A percentile compares a stretch with the other conserved stretches of the same genome.
These are phyloP conservation scores for Xyliphius kryptos DNA, from an alignment of 2,113 vertebrate genomes.

Conservation along the genomic window DNA sequence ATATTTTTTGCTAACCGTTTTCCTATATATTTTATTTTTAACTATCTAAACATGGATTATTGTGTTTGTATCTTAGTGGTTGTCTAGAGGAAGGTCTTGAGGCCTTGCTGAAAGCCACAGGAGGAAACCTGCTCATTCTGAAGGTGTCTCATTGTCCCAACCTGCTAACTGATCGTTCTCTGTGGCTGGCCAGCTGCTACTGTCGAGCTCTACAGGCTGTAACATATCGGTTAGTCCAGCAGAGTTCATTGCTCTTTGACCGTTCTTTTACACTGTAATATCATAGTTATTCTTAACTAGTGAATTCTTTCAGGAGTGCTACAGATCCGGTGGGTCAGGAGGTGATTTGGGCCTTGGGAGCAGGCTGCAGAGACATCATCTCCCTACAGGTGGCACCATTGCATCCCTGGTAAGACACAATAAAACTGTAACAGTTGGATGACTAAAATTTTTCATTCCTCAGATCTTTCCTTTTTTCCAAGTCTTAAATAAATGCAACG, in stretches of 20 bases:
- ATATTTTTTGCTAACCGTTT: too few relatives aligned
- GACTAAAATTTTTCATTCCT: too few relatives aligned
- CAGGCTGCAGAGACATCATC: slow-evolving; percentile 97
- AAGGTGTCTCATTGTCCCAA: slow-evolving; percentile 98
- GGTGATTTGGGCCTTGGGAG: slow-evolving; percentile 96
- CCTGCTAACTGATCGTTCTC: slow-evolving; percentile 92
- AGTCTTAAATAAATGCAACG: too few relatives aligned
- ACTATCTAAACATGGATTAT: too few relatives aligned
- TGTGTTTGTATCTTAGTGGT: too few relatives aligned
- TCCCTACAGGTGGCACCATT: slow-evolving; percentile 95
- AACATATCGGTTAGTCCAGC: slow-evolving; percentile 80
- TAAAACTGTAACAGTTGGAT: too few relatives aligned
- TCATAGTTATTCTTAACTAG: too few relatives aligned
- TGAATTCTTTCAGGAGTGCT: slow-evolving; percentile 74
- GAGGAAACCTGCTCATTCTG: slow-evolving; percentile 89
- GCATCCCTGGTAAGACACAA: slow-evolving; percentile 88
- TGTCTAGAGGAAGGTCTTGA: slow-evolving; percentile 93
- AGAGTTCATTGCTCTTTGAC: too few relatives aligned
- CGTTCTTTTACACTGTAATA: too few relatives aligned
- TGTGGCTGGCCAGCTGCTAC: slow-evolving; percentile 99
- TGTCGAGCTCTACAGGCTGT: slow-evolving; percentile 94
- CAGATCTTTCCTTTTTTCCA: too few relatives aligned
- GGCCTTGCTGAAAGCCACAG: slow-evolving; percentile 88
- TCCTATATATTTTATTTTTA: too few relatives aligned
- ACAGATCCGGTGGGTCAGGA: slow-evolving; percentile 97